Conservation (phyloP, 2,888 invertebrate species). For the Amphiduros pacificus region DNA sequence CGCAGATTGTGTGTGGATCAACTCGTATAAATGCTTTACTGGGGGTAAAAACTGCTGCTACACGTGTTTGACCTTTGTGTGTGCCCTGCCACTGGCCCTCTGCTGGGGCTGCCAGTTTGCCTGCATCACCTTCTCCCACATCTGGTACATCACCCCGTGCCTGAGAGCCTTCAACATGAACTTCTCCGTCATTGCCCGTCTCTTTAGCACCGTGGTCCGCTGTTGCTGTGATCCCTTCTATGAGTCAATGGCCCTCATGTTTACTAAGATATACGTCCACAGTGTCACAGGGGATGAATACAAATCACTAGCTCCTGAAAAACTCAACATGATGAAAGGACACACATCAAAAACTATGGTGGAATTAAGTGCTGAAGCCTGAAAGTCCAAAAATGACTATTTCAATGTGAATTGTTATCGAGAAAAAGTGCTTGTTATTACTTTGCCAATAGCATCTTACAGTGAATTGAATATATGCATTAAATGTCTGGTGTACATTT, state of each 20-base stretch:
- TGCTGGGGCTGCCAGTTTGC: slow-evolving; percentile 58
- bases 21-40: slow-evolving; percentile 69
- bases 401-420: no score
- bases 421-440: no score
- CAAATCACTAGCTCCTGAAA: no score
- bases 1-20: slow-evolving; percentile 72
- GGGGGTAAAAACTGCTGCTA: slow-evolving; percentile 72
- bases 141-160: slow-evolving; percentile 75
- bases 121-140: slow-evolving; percentile 67
- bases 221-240: slow-evolving; percentile 22
- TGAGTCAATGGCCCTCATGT: slow-evolving; percentile 20
- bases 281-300: not conserved
- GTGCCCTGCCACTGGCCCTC: slow-evolving; percentile 70
- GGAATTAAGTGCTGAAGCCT: no score
- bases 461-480: no score
- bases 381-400: no score
- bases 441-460: no score
- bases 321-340: no score
- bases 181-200: slow-evolving; percentile 63
- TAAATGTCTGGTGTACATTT: no score
- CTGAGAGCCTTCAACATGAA: slow-evolving; percentile 70
- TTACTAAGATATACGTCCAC: slow-evolving; percentile 21
- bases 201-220: slow-evolving; percentile 14
- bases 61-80: slow-evolving; percentile 68
- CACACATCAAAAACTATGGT: no score